Evolutionary conservation across 2,888 invertebrate genomes (phyloP).

Genomic region (Tolmerus cingulatus): DNA sequence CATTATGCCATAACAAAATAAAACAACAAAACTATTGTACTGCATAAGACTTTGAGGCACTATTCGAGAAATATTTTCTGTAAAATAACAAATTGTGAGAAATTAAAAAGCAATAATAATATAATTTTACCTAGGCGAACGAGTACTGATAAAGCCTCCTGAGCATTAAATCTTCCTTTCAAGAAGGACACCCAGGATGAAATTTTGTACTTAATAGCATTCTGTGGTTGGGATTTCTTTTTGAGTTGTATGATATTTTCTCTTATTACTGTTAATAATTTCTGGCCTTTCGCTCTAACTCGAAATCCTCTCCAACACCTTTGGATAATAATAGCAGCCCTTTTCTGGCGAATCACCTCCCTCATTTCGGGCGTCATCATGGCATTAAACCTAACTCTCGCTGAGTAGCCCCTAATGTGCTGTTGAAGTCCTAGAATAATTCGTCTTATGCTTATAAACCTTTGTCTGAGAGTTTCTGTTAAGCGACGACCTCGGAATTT

Average conservation of each 20-base stretch:
- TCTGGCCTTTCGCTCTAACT: constrained; percentile 56
- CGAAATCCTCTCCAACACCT: constrained; percentile 68
- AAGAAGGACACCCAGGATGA: constrained; percentile 58
- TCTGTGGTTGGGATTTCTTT: constrained; percentile 51
- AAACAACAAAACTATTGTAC: constrained; percentile 60
- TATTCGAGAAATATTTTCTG: constrained; percentile 60
- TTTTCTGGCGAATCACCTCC: constrained; percentile 62
- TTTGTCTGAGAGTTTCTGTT: constrained; percentile 53
- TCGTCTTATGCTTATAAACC: constrained; percentile 54
- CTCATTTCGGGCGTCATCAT: constrained; percentile 64
- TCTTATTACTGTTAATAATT: constrained; percentile 54
- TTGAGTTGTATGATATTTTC: constrained; percentile 55
- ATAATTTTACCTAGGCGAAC: constrained; percentile 55
- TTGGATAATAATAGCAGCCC: constrained; percentile 73
- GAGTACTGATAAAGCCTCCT: constrained; percentile 57
- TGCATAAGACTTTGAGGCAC: constrained; percentile 60
- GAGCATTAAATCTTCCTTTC: constrained; percentile 56
- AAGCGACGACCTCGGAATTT: constrained; percentile 58
- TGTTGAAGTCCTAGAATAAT: constrained; percentile 60
- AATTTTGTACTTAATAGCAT: constrained; percentile 58
- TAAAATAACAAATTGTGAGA: background rate
- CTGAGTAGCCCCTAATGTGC: constrained; percentile 65
- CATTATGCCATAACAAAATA: constrained; percentile 63
- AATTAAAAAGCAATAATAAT: background rate
- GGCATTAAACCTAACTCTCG: constrained; percentile 64